phyloP scores from a whole-genome alignment of 2,113 vertebrate species.

The Gasterosteus aculeatus region DNA sequence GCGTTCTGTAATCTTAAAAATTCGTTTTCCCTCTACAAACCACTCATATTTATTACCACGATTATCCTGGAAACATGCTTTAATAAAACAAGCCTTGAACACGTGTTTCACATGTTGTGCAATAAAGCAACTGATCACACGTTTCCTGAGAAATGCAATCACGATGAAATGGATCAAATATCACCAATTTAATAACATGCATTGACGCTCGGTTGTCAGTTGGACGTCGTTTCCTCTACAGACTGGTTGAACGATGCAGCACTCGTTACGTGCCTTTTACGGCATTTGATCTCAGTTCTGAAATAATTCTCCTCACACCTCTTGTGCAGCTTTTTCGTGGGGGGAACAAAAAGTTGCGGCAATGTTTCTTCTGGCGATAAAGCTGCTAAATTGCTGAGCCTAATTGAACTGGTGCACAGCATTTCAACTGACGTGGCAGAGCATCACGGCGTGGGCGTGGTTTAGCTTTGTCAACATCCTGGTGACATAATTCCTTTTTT shows the following conservation, averaged over 20 bases:
- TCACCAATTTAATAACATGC: neutral
- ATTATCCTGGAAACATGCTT: neutral
- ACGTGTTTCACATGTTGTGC: neutral
- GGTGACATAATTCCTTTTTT: slow-evolving; percentile 63
- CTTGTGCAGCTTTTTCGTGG: fast-evolving
- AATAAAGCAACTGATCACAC: neutral
- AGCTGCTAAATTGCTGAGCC: slow-evolving; percentile 13
- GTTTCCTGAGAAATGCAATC: neutral
- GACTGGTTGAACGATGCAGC: slow-evolving; percentile 14
- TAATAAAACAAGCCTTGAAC: neutral
- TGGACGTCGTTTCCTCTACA: neutral
- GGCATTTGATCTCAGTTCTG: neutral
- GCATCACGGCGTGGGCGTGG: slow-evolving; percentile 67
- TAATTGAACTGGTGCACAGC: slow-evolving; percentile 43
- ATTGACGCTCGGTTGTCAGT: slow-evolving; percentile 9
- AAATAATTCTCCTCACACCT: neutral
- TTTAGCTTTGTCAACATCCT: slow-evolving; percentile 75
- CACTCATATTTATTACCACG: neutral
- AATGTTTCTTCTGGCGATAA: neutral
- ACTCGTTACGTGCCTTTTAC: neutral
- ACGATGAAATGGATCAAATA: neutral
- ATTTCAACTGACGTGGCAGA: slow-evolving; percentile 69
- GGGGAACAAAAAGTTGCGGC: neutral
- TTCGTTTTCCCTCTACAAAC: slow-evolving; percentile 47
- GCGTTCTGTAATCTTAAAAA: slow-evolving; percentile 68